Evolutionary conservation across 2,888 invertebrate genomes (phyloP), one percentile per base, ranked within the genome.

Genomic region (Xanthostigma xanthostigma): DNA sequence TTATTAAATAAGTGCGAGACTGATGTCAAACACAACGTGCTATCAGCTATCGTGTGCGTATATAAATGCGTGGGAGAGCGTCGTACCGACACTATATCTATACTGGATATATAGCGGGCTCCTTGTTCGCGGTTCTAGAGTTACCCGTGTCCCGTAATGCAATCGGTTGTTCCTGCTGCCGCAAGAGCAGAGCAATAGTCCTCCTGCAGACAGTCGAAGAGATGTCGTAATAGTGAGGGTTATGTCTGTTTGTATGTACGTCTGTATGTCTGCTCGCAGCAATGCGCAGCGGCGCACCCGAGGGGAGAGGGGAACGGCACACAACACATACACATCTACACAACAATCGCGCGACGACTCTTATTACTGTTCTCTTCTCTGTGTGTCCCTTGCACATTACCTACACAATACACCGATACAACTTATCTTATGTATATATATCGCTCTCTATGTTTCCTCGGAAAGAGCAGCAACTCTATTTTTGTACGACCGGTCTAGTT

Each of bases 221-320:
- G 64, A 64, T 67, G 65, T 68, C 65, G 65, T 58, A 62, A 63
- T 57, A 62, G 63, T 64, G 63, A 62, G 60, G 57, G 59, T 57
- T 56, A 55, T 54, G 60, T 60, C 60, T 61, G 63, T 64, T 61
- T 64, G 64, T 65, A 61, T 65, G 64, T 64, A 60, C 64, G 65
- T 64, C 60, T 45, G 50, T 39, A 39, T 49, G 51, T 40, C 41
- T 51, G 49, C 36, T 42, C 36, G 36, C 43, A 41, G 56, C 58
- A 56, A 59, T 44, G 44, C 44, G 44, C 44, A 44, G 12, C 55
- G 57, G 36, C 57, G 54, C 55, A 61, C 58, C 35, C 54, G 46
- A 50, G 37, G 62, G 64, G 50, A 59, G 60, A 33, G 59, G 59
- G 44, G 60, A 60, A 45, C 59, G 61, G 58, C 59, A 59, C 57